Conservation (phyloP, 2,113 vertebrate genomes). For the Orthonyx spaldingii region DNA sequence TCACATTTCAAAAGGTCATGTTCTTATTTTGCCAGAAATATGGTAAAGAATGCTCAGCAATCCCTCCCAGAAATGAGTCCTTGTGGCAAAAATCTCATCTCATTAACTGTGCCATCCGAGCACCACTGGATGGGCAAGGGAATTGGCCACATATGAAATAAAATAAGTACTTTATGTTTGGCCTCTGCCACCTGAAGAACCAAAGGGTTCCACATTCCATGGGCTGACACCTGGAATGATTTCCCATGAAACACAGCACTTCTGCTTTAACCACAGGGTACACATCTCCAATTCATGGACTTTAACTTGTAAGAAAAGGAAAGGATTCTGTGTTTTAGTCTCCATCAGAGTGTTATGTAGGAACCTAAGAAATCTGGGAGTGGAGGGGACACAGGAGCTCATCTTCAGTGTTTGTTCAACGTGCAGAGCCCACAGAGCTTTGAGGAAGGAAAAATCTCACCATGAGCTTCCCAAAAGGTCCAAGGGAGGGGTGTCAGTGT, state of each 20-base stretch:
- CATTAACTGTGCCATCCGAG: background rate
- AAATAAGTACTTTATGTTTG: background rate
- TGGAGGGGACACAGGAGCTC: background rate
- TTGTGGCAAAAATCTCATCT: background rate
- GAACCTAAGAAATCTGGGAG: background rate
- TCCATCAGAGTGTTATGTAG: background rate
- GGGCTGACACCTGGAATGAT: background rate
- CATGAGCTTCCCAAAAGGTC: background rate
- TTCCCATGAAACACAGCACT: background rate
- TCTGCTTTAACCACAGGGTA: background rate
- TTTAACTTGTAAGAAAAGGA: background rate
- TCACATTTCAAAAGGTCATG: background rate
- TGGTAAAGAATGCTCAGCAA: background rate
- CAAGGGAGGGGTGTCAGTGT: background rate
- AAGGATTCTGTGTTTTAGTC: background rate
- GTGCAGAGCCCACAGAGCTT: background rate
- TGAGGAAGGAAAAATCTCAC: background rate
- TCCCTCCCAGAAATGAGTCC: background rate
- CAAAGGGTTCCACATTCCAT: background rate
- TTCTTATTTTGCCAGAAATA: background rate
- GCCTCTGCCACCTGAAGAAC: background rate
- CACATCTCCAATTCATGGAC: background rate
- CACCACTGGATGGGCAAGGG: background rate
- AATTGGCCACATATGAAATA: background rate
- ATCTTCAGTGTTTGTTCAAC: background rate